phyloP scores from a whole-genome alignment of 2,888 invertebrate species.

The Pheosia tremula region DNA sequence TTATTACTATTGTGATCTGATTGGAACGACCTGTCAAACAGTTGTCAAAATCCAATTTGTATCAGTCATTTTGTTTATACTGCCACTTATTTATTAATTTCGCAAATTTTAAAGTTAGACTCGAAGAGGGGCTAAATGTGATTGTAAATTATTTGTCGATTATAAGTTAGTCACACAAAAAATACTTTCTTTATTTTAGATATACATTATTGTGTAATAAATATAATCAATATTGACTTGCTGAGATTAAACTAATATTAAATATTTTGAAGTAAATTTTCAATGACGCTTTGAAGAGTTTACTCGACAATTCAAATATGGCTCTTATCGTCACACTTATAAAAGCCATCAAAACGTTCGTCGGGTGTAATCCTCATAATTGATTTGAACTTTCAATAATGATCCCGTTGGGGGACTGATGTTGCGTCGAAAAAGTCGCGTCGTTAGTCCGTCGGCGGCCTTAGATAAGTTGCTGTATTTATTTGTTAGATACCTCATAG shows the following conservation, averaged over 20 bases:
- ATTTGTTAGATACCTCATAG: constrained; percentile 59
- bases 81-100: not conserved
- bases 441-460: constrained; percentile 33
- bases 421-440: constrained; percentile 14
- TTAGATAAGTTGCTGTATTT: constrained; percentile 69
- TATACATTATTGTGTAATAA: not conserved
- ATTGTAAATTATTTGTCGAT: not conserved
- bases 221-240: not conserved
- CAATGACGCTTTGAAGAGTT: not conserved
- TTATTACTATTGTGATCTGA: not conserved
- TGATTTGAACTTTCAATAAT: constrained; percentile 38
- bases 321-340: constrained; percentile 12
- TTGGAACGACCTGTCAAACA: not conserved
- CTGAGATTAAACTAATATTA: not conserved
- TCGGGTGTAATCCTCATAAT: constrained; percentile 49
- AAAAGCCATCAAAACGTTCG: constrained; percentile 25
- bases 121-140: not conserved
- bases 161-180: not conserved
- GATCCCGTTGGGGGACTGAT: constrained; percentile 25
- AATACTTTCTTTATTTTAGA: not conserved
- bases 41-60: not conserved
- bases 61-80: not conserved
- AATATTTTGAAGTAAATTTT: not conserved
- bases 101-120: not conserved
- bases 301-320: not conserved